Percentiles rank a stretch among this genome's conserved stretches.
Evolutionary conservation across 2,113 vertebrate genomes (phyloP).

Genomic region (Oryzias melastigma): DNA sequence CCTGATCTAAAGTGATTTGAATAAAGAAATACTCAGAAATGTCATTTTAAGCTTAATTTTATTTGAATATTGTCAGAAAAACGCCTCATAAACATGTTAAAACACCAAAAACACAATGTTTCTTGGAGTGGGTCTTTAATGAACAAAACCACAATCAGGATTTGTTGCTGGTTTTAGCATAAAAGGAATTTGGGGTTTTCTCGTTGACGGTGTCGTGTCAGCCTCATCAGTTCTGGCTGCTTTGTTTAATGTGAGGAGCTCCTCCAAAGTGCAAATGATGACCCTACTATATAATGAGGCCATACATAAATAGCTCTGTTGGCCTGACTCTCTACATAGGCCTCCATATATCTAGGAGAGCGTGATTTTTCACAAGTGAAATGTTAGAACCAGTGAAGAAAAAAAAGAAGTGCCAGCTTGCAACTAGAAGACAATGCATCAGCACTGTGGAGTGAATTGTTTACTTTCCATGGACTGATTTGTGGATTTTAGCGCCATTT

Average conservation of each 20-base stretch:
- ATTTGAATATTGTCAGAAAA: too few species aligned
- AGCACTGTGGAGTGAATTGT: slow-evolving; percentile 62
- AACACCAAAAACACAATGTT: too few species aligned
- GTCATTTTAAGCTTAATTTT: too few species aligned
- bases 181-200: slow-evolving; percentile 3
- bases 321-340: slow-evolving; percentile 65
- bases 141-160: too few species aligned
- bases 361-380: slow-evolving; percentile 69
- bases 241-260: slow-evolving; percentile 59
- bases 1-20: too few species aligned
- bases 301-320: slow-evolving; percentile 66
- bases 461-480: slow-evolving; percentile 61
- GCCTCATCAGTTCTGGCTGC: slow-evolving; percentile 10
- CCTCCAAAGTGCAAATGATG: slow-evolving; percentile 51
- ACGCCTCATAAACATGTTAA: too few species aligned
- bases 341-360: slow-evolving; percentile 49
- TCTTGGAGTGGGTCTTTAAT: too few species aligned
- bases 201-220: slow-evolving; percentile 4
- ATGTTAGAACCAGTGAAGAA: slow-evolving; percentile 46
- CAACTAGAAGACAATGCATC: slow-evolving; percentile 61
- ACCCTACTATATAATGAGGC: slow-evolving; percentile 56
- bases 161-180: slow-evolving; percentile 20
- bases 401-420: slow-evolving; percentile 53
- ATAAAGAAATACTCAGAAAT: too few species aligned
- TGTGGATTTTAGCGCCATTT: slow-evolving; percentile 59